These are phyloP conservation scores for Papilio polytes DNA, from an alignment of 1,140 invertebrate species.

Conservation along the genomic window DNA sequence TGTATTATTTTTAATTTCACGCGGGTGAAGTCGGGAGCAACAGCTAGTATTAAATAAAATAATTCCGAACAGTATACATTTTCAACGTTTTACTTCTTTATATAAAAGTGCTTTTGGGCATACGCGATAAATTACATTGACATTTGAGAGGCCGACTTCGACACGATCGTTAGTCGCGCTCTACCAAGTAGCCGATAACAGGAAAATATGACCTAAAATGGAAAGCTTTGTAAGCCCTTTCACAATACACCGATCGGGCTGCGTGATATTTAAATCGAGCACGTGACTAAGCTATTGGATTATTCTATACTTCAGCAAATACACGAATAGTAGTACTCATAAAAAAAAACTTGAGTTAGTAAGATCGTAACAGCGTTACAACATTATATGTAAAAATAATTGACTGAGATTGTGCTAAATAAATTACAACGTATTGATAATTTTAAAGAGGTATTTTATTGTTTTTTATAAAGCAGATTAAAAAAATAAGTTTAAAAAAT, in stretches of 20 bases:
- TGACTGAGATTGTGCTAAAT: not conserved
- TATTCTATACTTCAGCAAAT: not conserved
- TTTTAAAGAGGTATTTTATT: not conserved
- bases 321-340: not conserved
- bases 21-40: too few relatives aligned
- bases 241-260: slow-evolving; percentile 28
- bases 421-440: not conserved
- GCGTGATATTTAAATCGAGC: slow-evolving; percentile 25
- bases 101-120: slow-evolving; percentile 16
- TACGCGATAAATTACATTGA: slow-evolving; percentile 35
- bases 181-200: slow-evolving; percentile 36
- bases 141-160: slow-evolving; percentile 35
- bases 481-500: not conserved
- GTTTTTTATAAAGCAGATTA: not conserved
- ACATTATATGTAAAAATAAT: too few relatives aligned
- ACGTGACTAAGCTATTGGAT: slow-evolving; percentile 25
- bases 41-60: too few relatives aligned
- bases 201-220: slow-evolving; percentile 30
- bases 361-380: not conserved
- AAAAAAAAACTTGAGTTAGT: not conserved
- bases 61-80: not conserved
- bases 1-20: too few relatives aligned
- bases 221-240: slow-evolving; percentile 29
- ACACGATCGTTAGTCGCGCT: slow-evolving; percentile 36
- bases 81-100: slow-evolving; percentile 15